phyloP scores from a whole-genome alignment of 2,113 vertebrate genomes.

The Ailuropoda melanoleuca region DNA sequence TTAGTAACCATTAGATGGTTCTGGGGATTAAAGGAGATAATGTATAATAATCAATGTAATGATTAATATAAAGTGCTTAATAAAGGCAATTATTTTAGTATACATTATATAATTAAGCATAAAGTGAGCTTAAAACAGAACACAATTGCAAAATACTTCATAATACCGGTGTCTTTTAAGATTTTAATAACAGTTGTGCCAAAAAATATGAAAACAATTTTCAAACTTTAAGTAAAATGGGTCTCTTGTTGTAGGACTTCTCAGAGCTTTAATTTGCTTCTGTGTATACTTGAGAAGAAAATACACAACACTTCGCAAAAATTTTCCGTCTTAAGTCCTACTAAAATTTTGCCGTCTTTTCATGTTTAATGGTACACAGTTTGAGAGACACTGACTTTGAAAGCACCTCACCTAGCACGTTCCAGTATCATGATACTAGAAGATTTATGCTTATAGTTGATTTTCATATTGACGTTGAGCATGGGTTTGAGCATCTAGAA shows the following conservation, averaged over 20 bases:
- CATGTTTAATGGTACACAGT: neutral
- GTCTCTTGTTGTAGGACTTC: neutral
- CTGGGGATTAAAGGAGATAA: conserved; percentile 11
- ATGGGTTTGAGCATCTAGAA: neutral
- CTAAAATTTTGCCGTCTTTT: neutral
- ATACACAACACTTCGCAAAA: neutral
- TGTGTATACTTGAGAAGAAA: neutral
- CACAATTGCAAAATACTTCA: neutral
- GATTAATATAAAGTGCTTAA: conserved; percentile 20
- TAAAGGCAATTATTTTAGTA: conserved; percentile 12
- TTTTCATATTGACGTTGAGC: neutral
- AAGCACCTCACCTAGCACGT: neutral
- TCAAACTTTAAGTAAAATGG: neutral
- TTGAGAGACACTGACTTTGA: conserved; percentile 15
- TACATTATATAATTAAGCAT: neutral
- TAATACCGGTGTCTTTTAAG: neutral
- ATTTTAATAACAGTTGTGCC: neutral
- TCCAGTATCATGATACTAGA: neutral
- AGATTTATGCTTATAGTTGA: neutral
- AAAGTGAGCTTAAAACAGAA: neutral
- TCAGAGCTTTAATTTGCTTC: conserved; percentile 24
- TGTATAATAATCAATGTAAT: neutral
- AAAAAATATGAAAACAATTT: neutral
- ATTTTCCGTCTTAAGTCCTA: neutral
- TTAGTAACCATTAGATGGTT: conserved; percentile 27